Conservation (phyloP, 2,113 vertebrate genomes). For the Pundamilia nyererei region DNA sequence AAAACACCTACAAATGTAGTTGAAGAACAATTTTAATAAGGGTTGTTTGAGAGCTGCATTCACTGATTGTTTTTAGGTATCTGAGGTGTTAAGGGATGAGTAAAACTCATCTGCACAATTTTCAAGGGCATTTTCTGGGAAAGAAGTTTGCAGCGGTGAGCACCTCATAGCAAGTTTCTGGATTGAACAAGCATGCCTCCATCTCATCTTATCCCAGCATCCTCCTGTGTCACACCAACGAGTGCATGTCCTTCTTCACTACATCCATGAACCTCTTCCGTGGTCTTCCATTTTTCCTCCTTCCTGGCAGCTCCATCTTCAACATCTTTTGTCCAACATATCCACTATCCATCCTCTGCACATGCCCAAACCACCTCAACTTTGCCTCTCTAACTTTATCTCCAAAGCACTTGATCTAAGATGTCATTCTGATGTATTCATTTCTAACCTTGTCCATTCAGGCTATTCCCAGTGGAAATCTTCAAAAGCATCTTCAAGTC, state of each 20-base stretch:
- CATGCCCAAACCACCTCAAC: neutral
- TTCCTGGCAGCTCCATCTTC: neutral
- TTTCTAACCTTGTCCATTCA: neutral
- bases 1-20: neutral
- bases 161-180: neutral
- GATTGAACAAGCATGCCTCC: neutral
- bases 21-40: neutral
- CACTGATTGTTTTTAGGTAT: neutral
- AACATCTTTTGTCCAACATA: neutral
- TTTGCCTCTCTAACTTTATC: neutral
- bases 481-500: neutral
- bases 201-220: neutral
- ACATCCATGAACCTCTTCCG: rapidly evolving
- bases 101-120: neutral
- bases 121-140: neutral
- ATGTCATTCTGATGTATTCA: neutral
- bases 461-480: neutral
- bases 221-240: neutral
- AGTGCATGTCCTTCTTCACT: neutral
- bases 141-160: neutral
- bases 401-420: neutral
- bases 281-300: neutral
- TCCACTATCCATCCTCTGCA: neutral
- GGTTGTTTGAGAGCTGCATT: rapidly evolving
- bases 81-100: neutral